These are phyloP conservation scores for Norana najaformis DNA, from an alignment of 2,888 invertebrate species.

Conservation along the genomic window DNA sequence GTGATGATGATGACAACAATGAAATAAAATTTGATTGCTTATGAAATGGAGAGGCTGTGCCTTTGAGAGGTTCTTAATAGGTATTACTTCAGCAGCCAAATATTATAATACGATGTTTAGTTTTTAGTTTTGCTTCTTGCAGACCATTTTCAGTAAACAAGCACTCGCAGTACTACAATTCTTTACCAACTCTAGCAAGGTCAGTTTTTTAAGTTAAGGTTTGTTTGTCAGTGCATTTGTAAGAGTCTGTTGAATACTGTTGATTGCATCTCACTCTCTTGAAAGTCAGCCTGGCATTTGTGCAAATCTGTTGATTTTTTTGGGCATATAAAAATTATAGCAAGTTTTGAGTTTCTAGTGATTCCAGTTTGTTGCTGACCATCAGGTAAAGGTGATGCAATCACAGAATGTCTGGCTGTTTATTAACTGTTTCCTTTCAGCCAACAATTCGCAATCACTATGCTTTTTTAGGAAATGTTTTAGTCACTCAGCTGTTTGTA, in stretches of 20 bases:
- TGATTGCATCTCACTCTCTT: background rate
- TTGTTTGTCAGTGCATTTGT: background rate
- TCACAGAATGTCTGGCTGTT: background rate
- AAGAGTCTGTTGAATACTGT: background rate
- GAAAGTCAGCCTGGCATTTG: background rate
- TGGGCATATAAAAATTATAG: background rate
- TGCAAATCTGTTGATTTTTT: background rate
- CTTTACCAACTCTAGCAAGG: conserved; percentile 31
- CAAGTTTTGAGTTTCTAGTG: background rate
- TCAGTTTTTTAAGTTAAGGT: background rate
- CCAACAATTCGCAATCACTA: too few relatives aligned
- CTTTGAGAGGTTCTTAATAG: too few relatives aligned
- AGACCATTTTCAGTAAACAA: conserved; percentile 35
- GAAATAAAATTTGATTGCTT: too few relatives aligned
- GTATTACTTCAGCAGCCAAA: too few relatives aligned
- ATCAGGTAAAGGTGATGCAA: background rate
- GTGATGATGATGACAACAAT: too few relatives aligned
- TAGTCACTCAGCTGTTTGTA: background rate
- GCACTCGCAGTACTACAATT: conserved; percentile 33
- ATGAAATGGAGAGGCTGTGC: too few relatives aligned
- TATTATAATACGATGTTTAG: too few relatives aligned
- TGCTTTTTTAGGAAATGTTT: too few relatives aligned
- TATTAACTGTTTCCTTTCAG: too few relatives aligned
- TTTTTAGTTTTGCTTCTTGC: conserved; percentile 8
- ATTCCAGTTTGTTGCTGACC: background rate